These are phyloP conservation scores for Galbula dea DNA, from an alignment of 2,113 vertebrate species.

Conservation along the genomic window DNA sequence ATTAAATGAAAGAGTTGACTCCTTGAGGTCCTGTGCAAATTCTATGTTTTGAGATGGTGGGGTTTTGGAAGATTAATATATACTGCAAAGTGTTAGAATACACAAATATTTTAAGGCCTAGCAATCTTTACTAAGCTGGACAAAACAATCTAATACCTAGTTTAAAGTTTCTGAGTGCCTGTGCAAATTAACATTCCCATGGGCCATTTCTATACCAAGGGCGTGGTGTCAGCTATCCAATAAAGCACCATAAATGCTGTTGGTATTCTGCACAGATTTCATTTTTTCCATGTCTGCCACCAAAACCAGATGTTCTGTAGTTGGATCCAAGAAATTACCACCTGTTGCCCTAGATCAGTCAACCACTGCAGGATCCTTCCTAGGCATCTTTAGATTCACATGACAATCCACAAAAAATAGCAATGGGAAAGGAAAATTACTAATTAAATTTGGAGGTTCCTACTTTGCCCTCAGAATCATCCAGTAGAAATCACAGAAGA, in stretches of 20 bases:
- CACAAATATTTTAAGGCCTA: neutral
- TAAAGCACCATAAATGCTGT: neutral
- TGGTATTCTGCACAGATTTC: neutral
- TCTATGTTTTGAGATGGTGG: neutral
- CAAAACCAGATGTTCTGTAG: neutral
- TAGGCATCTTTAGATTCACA: neutral
- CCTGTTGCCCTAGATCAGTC: neutral
- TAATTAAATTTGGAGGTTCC: neutral
- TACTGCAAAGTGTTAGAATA: neutral
- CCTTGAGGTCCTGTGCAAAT: neutral
- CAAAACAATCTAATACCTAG: neutral
- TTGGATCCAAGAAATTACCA: neutral
- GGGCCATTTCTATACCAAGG: neutral
- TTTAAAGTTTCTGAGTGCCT: neutral
- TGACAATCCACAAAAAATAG: neutral
- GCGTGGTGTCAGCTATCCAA: neutral
- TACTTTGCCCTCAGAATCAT: neutral
- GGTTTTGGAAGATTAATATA: neutral
- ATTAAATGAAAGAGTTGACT: neutral
- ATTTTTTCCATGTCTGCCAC: neutral
- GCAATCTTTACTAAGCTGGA: neutral
- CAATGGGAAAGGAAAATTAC: neutral
- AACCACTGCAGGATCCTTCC: neutral
- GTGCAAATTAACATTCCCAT: neutral
- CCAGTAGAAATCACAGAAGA: neutral